phyloP scores from a whole-genome alignment of 2,113 vertebrate genomes.

The Martes martes region DNA sequence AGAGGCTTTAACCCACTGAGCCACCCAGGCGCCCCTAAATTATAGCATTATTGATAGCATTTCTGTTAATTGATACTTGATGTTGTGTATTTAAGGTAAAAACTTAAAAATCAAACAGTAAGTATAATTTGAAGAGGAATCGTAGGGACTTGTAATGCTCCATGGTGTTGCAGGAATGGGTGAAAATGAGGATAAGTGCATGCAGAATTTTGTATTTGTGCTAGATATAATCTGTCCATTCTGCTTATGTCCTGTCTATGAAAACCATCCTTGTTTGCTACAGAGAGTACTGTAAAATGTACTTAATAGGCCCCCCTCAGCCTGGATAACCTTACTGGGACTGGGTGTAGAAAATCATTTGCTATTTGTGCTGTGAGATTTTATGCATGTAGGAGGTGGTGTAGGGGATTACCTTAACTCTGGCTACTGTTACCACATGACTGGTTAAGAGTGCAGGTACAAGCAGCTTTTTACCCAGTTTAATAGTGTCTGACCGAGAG shows the following conservation, averaged over 20 bases:
- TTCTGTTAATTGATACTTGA: conserved; percentile 22
- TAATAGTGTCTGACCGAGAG: neutral
- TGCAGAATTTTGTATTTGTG: neutral
- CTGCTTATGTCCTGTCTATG: neutral
- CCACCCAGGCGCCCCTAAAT: too few relatives aligned
- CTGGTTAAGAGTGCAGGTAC: neutral
- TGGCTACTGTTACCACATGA: neutral
- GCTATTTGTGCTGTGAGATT: neutral
- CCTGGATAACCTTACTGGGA: conserved; percentile 18
- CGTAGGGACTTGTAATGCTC: neutral
- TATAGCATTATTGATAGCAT: neutral
- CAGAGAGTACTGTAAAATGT: conserved; percentile 10
- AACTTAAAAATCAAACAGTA: neutral
- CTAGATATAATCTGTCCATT: neutral
- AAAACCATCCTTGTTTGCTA: conserved; percentile 24
- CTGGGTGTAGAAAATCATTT: conserved; percentile 27
- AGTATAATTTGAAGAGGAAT: neutral
- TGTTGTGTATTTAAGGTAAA: conserved; percentile 12
- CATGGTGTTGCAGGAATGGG: neutral
- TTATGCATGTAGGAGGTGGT: neutral
- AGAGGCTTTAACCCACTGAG: too few relatives aligned
- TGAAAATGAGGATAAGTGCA: neutral
- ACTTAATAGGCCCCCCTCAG: neutral
- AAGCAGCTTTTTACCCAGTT: neutral
- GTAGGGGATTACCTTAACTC: neutral